Evolutionary conservation across 2,888 invertebrate genomes (phyloP), one percentile per base, ranked within the genome.

Genomic region (Phortica magna): DNA sequence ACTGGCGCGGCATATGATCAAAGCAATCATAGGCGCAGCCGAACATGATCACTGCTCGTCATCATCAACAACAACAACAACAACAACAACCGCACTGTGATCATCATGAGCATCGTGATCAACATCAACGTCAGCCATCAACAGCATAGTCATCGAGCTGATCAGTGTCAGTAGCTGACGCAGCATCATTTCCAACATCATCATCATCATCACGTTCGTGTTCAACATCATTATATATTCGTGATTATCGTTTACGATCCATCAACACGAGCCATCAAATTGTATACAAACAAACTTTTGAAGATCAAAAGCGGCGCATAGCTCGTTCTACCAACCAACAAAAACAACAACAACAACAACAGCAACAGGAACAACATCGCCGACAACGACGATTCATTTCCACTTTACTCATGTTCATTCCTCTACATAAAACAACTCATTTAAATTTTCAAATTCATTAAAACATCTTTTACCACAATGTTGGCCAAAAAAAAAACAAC

Each of bases 201-300:
- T 87, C 80, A 79, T 80, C 82, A 78, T 87, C 80, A 79, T 80
- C 82, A 78, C 82, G 82, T 59, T 68, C 82, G 78, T 31, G 31
- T 31, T 76, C 81, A 79, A 79, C 81, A 81, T 77, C 77, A 39
- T 67, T 67, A 19, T 22, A 19, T 22, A 19, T 22, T 19, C 77
- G 68, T 75, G 77, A 78, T 88, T 83, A 84, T 81, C 84, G 85
- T 86, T 89, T 89, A 85, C 87, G 88, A 90, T 91, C 91, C 90
- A 91, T 91, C 91, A 91, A 90, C 91, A 90, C 91, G 90, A 88
- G 87, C 90, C 90, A 91, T 91, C 91, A 91, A 90, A 89, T 89
- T 91, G 91, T 91, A 90, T 91, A 91, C 91, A 91, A 91, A 91
- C 91, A 91, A 86, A 91, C 87, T 83, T 84, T 84, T 88, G 85